Base-by-base conservation (phyloP, 2,797 vertebrate genomes). In the Varecia variegata region DNA sequence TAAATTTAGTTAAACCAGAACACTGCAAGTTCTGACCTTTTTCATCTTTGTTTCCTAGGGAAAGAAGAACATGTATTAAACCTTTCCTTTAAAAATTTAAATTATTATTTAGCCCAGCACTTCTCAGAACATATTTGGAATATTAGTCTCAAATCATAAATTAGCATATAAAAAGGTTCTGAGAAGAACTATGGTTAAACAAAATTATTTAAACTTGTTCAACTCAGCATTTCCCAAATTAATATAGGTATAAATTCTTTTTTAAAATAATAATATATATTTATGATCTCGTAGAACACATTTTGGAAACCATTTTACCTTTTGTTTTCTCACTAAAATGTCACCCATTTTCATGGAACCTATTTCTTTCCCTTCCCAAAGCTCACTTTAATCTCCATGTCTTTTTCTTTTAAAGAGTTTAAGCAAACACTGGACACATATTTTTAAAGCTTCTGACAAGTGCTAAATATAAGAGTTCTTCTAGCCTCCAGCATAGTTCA, bases 401-500 rank as follows among this genome's bases (percentile, higher is more conserved):
- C 25, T 79, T 89, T 95, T 54, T 47, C 21, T 68, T 58, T 47
- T 43, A 70, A 56, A 67, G 58, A 56, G 43, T 90, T 43, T 60
- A 76, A 60, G 25, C 54, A 82, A 68, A 62, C 43, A 79, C 38
- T 87, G 80, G 43, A 23, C 32, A 12, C 23, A 3, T 50, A 71
- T 85, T 89, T 95, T 89, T 65, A 27, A 92, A 74, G 40, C 83
- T 68, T 86, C 79, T 90, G 38, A 94, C 32, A 82, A 71, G 18
- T 79, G 58, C 18, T 83, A 81, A 95, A 30, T 93, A 17, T 45
- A 58, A 54, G 40, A 11, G 20, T 74, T 89, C 47, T 68, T 52
- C 68, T 30, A 65, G 10, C 35, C 15, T 71, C 35, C 58, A 45
- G 0, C 52, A 25, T 17, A 30, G 8, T 79, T 85, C 15, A 52